phyloP scores from a whole-genome alignment of 2,888 invertebrate genomes.

The Dicyrtoma fusca region DNA sequence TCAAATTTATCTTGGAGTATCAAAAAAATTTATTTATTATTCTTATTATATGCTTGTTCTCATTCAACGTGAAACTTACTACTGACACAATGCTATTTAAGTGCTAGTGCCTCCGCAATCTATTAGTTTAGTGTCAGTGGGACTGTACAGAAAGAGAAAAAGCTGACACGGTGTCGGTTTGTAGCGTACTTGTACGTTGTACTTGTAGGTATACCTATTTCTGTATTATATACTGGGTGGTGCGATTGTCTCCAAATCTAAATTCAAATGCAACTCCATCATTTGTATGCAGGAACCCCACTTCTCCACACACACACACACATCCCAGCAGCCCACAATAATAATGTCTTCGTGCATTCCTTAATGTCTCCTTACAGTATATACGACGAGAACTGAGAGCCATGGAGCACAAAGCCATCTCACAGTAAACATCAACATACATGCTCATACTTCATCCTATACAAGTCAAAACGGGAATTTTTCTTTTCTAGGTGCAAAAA shows the following conservation, averaged over 20 bases:
- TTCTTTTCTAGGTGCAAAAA: slow-evolving; percentile 10
- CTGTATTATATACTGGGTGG: not conserved
- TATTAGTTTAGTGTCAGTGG: too few relatives aligned
- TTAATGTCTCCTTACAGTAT: not conserved
- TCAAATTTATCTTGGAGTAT: slow-evolving; percentile 16
- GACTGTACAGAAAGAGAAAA: too few relatives aligned
- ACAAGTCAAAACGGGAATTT: slow-evolving; percentile 1
- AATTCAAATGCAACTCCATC: slow-evolving; percentile 27
- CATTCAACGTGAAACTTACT: not conserved
- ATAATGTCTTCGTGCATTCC: not conserved
- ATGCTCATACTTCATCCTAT: not conserved
- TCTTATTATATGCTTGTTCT: slow-evolving; percentile 1
- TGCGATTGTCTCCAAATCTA: slow-evolving; percentile 28
- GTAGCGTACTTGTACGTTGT: too few relatives aligned
- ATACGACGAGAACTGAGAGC: not conserved
- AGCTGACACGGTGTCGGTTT: too few relatives aligned
- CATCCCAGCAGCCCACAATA: slow-evolving; percentile 4
- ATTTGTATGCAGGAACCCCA: slow-evolving; percentile 21
- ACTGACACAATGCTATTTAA: not conserved
- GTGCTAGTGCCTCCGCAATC: too few relatives aligned
- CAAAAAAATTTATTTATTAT: slow-evolving; percentile 29
- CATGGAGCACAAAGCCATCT: too few relatives aligned
- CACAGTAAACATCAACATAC: too few relatives aligned
- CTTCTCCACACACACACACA: not conserved
- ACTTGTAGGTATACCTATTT: too few relatives aligned